Conservation (phyloP, 2,888 invertebrate species). For the Anarsia innoxiella region DNA sequence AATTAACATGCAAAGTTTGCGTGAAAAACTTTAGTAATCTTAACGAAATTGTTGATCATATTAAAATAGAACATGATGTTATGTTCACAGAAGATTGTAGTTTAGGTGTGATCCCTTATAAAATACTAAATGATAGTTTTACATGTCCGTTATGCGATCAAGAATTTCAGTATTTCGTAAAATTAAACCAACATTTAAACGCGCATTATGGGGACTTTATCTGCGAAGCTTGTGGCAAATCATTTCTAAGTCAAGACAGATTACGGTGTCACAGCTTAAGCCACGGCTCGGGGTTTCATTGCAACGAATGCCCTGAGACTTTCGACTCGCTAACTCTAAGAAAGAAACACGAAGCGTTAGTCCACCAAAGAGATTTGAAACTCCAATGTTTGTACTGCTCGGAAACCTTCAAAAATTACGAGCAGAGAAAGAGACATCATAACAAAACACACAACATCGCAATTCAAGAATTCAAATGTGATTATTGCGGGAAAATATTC, state of each 20-base stretch:
- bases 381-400: slow-evolving; percentile 49
- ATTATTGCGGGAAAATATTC: slow-evolving; percentile 48
- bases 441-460: slow-evolving; percentile 36
- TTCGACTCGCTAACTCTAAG: slow-evolving; percentile 46
- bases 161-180: slow-evolving; percentile 53
- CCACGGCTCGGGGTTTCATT: slow-evolving; percentile 46
- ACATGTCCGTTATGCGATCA: slow-evolving; percentile 49
- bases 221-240: slow-evolving; percentile 59
- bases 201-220: slow-evolving; percentile 51
- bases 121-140: slow-evolving; percentile 31
- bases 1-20: slow-evolving; percentile 39
- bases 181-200: slow-evolving; percentile 65
- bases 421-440: slow-evolving; percentile 44
- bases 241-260: slow-evolving; percentile 50
- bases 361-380: slow-evolving; percentile 39
- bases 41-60: slow-evolving; percentile 35
- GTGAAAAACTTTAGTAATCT: slow-evolving; percentile 26
- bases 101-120: slow-evolving; percentile 53
- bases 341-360: slow-evolving; percentile 38
- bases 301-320: slow-evolving; percentile 38
- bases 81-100: slow-evolving; percentile 37
- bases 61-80: slow-evolving; percentile 35
- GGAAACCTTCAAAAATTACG: slow-evolving; percentile 47
- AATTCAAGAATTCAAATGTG: slow-evolving; percentile 40
- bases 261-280: slow-evolving; percentile 44